Evolutionary conservation across 2,888 invertebrate species (phyloP).

Genomic region (Scaptomyza tumidula): DNA sequence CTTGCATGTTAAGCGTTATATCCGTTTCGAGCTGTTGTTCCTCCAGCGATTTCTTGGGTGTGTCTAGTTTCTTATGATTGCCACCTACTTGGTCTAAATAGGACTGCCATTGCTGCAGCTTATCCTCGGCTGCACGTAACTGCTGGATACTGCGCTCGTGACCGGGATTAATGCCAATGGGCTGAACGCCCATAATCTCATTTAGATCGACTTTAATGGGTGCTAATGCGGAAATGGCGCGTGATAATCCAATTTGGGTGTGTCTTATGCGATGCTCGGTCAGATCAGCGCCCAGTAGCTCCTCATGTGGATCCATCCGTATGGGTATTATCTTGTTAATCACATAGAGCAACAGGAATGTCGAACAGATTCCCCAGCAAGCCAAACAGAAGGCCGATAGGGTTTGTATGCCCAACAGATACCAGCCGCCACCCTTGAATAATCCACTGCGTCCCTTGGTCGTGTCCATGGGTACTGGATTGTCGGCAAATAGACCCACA

Average conservation of each 20-base stretch:
- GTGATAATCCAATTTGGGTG: constrained; percentile 87
- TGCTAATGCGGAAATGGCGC: constrained; percentile 90
- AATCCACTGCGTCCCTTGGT: constrained; percentile 91
- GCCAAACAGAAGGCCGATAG: constrained; percentile 89
- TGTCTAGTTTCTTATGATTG: constrained; percentile 17
- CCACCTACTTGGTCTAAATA: constrained; percentile 80
- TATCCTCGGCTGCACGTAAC: constrained; percentile 82
- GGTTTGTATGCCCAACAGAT: constrained; percentile 92
- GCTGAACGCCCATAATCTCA: constrained; percentile 80
- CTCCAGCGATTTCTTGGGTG: constrained; percentile 36
- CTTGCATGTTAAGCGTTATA: constrained; percentile 51
- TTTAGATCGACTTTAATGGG: constrained; percentile 86
- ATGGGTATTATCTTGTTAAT: constrained; percentile 92
- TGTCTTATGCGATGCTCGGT: constrained; percentile 94
- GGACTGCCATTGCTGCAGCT: constrained; percentile 82
- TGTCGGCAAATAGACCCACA: constrained; percentile 94
- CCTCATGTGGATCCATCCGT: constrained; percentile 93
- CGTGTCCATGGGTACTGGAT: constrained; percentile 92
- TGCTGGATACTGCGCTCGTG: constrained; percentile 82
- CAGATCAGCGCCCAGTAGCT: constrained; percentile 94
- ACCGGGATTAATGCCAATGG: constrained; percentile 89
- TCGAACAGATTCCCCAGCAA: constrained; percentile 90
- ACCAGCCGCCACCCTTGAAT: constrained; percentile 94
- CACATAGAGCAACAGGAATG: constrained; percentile 90
- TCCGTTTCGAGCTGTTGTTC: constrained; percentile 48